phyloP scores from a whole-genome alignment of 2,888 invertebrate genomes.

The Sthenelais limicola region DNA sequence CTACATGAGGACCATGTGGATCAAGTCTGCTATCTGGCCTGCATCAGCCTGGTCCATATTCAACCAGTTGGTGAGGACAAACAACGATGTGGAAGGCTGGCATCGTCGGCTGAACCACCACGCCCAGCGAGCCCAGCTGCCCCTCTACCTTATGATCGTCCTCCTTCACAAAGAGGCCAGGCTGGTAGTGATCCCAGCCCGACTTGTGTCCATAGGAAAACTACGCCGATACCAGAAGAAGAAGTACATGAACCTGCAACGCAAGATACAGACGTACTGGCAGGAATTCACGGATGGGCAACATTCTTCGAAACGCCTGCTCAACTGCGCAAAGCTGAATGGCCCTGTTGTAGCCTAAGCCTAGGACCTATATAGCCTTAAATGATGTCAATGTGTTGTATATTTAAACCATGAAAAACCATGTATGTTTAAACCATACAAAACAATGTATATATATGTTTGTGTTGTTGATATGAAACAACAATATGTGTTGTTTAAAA shows the following conservation, averaged over 20 bases:
- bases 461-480: too few relatives aligned
- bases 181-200: neutral
- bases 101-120: slow-evolving; percentile 28
- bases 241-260: slow-evolving; percentile 10
- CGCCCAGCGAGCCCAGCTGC: slow-evolving; percentile 3
- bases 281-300: neutral
- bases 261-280: slow-evolving; percentile 9
- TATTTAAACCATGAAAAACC: too few relatives aligned
- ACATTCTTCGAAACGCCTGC: too few relatives aligned
- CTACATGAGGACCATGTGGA: neutral
- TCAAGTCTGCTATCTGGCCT: neutral
- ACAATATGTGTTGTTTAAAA: too few relatives aligned
- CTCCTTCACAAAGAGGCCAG: slow-evolving; percentile 16
- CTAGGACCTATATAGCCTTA: too few relatives aligned
- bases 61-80: slow-evolving; percentile 16
- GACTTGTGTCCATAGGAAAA: neutral
- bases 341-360: too few relatives aligned
- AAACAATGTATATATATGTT: too few relatives aligned
- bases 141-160: slow-evolving; percentile 22
- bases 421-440: too few relatives aligned
- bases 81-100: slow-evolving; percentile 43
- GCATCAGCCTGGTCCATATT: slow-evolving; percentile 11
- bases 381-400: too few relatives aligned
- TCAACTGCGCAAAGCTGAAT: too few relatives aligned
- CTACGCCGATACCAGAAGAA: neutral